Evolutionary conservation across 2,113 vertebrate genomes (phyloP).

Genomic region (Mola mola): DNA sequence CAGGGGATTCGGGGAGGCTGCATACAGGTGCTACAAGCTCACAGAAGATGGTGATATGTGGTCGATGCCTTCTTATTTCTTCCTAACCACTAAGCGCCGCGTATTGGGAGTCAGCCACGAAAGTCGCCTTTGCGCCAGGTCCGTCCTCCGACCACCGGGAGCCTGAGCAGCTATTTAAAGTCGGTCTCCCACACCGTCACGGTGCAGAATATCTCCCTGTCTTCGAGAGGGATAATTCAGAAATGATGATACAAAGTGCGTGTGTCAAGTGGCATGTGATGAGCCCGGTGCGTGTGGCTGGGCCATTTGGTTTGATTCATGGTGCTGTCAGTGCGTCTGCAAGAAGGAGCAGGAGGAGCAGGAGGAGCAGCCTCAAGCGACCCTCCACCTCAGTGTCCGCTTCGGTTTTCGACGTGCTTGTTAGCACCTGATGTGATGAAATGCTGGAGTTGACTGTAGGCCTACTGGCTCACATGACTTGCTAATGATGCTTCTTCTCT

Average conservation of each 20-base stretch:
- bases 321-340: constrained; percentile 44
- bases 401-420: background rate
- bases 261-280: constrained; percentile 45
- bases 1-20: constrained; percentile 56
- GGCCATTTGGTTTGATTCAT: constrained; percentile 51
- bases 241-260: constrained; percentile 48
- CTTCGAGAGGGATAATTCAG: constrained; percentile 49
- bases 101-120: too few relatives aligned
- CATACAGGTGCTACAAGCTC: constrained; percentile 71
- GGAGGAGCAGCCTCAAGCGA: constrained; percentile 16
- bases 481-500: constrained; percentile 41
- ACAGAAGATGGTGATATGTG: constrained; percentile 41
- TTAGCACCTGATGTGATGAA: constrained; percentile 19
- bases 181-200: constrained; percentile 10
- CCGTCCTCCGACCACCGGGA: constrained; percentile 4
- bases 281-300: constrained; percentile 42
- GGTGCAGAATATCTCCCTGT: constrained; percentile 34
- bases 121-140: constrained; percentile 7
- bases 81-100: constrained; percentile 53
- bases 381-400: background rate
- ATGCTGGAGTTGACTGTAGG: constrained; percentile 5
- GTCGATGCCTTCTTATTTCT: constrained; percentile 55
- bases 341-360: constrained; percentile 26
- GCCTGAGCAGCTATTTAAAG: constrained; percentile 20
- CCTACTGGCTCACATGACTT: constrained; percentile 17